Percentiles rank a stretch among this genome's conserved stretches.
Conservation (phyloP, 1,140 invertebrate species). For the Drosophila pseudoobscura region DNA sequence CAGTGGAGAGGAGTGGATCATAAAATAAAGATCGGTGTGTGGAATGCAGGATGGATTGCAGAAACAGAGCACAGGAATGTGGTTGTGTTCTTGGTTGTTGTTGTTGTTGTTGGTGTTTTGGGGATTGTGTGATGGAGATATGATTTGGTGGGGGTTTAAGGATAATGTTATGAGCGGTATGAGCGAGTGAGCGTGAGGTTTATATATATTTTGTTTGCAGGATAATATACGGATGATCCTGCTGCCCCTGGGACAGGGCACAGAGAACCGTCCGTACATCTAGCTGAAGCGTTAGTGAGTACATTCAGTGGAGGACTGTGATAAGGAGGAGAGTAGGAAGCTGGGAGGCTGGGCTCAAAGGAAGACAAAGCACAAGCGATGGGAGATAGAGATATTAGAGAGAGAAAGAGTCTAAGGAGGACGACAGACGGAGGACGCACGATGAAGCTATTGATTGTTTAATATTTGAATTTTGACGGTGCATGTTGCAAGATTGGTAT, state of each 20-base stretch:
- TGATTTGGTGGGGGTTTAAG: conserved; percentile 57
- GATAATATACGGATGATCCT: conserved; percentile 31
- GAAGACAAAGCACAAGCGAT: conserved; percentile 58
- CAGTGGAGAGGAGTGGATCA: not conserved
- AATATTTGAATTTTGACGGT: conserved; percentile 49
- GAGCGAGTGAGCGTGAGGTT: conserved; percentile 72
- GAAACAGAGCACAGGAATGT: conserved; percentile 41
- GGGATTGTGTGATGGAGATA: conserved; percentile 63
- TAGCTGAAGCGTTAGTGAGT: conserved; percentile 18
- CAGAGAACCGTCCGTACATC: conserved; percentile 6
- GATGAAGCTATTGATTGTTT: conserved; percentile 41
- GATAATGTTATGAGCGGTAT: conserved; percentile 71
- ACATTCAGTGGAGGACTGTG: conserved; percentile 12
- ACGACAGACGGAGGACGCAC: conserved; percentile 74
- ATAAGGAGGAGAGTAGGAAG: conserved; percentile 46
- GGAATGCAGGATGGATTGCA: conserved; percentile 16
- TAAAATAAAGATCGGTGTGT: not conserved
- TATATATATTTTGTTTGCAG: conserved; percentile 25
- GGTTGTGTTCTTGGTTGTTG: conserved; percentile 33
- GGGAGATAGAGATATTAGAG: conserved; percentile 44
- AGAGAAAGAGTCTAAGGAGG: conserved; percentile 39
- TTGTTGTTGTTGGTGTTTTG: conserved; percentile 20
- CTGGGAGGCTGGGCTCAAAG: conserved; percentile 46
- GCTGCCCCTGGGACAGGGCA: not conserved
- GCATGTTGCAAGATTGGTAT: conserved; percentile 53